These are phyloP conservation scores for Ophiothrix spiculata DNA, from an alignment of 35 echinoderm and acorn worm genomes.

Conservation along the genomic window DNA sequence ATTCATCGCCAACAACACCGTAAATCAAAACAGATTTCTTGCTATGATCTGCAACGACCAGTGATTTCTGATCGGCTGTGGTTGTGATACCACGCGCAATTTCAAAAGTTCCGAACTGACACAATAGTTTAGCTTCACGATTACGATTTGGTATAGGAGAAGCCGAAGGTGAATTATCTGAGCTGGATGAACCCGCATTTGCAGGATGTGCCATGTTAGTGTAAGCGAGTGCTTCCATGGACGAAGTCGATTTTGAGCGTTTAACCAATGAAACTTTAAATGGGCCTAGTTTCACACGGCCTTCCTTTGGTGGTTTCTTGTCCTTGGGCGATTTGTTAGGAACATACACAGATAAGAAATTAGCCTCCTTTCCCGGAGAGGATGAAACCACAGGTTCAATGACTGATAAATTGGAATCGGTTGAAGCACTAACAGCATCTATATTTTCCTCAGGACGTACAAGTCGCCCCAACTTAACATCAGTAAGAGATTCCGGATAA, in stretches of 20 bases:
- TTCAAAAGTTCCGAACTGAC: not conserved
- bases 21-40: not conserved
- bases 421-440: not conserved
- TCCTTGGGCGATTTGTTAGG: no score
- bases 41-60: not conserved
- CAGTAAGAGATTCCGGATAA: not conserved
- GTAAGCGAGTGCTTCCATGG: no score
- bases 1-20: not conserved
- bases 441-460: not conserved
- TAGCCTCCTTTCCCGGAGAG: no score
- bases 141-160: not conserved
- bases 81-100: not conserved
- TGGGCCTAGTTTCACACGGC: not conserved
- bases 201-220: no score
- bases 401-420: not conserved
- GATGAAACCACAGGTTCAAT: not conserved
- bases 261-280: not conserved
- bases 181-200: not conserved
- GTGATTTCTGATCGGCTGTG: not conserved
- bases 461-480: not conserved
- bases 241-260: not conserved
- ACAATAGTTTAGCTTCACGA: not conserved
- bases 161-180: not conserved
- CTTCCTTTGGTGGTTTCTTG: not conserved
- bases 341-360: no score